Conservation (phyloP, 2,888 invertebrate genomes). For the Hyalella azteca region DNA sequence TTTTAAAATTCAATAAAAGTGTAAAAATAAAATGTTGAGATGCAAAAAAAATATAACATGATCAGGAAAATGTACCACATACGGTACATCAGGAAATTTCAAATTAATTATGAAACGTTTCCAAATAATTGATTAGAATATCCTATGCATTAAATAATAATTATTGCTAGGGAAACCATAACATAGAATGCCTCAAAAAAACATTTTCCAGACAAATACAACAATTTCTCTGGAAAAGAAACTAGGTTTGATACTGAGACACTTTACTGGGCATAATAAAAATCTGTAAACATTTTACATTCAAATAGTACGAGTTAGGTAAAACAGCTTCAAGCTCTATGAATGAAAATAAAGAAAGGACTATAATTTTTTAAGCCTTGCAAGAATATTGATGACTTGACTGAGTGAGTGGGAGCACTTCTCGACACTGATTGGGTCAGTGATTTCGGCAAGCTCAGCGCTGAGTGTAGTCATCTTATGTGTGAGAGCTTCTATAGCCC, state of each 20-base stretch:
- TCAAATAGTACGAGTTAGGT: not conserved
- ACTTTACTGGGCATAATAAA: not conserved
- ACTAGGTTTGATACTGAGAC: not conserved
- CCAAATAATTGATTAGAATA: no score
- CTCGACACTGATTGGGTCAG: not conserved
- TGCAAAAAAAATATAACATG: no score
- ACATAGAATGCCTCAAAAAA: no score
- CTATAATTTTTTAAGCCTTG: not conserved
- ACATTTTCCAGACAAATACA: no score
- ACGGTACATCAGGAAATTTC: no score
- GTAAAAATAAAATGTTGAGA: no score
- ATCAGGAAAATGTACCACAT: no score
- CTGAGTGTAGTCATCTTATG: slow-evolving; percentile 1
- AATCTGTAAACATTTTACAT: not conserved
- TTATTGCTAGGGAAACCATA: no score
- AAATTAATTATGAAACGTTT: no score
- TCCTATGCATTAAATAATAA: no score
- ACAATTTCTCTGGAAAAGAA: no score
- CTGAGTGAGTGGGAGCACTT: not conserved
- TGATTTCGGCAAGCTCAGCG: not conserved
- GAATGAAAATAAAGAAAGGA: not conserved
- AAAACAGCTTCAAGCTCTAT: not conserved
- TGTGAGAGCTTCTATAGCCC: not conserved
- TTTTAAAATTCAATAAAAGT: no score
- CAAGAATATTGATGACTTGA: not conserved